A percentile compares a stretch with the other conserved stretches of the same genome.
Evolutionary conservation across 2,888 invertebrate species (phyloP).

Genomic region (Philaethria dido): DNA sequence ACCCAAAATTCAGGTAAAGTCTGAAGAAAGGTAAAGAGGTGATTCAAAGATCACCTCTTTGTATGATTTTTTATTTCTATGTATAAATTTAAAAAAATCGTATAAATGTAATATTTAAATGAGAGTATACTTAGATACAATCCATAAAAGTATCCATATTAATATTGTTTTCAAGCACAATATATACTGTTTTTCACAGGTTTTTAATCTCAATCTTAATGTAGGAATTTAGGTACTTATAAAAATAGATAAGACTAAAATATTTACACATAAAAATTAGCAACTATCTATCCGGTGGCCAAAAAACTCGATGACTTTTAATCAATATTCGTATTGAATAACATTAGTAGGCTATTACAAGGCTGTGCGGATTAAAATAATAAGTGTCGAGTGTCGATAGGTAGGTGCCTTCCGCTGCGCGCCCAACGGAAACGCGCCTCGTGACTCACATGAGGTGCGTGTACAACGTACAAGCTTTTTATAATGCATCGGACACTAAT

Average conservation of each 20-base stretch:
- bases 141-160: no score
- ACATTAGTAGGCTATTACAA: slow-evolving; percentile 44
- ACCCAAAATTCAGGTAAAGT: no score
- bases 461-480: slow-evolving; percentile 33
- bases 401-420: slow-evolving; percentile 67
- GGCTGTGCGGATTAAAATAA: slow-evolving; percentile 49
- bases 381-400: slow-evolving; percentile 45
- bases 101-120: no score
- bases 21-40: no score
- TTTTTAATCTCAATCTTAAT: background rate
- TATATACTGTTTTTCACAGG: no score
- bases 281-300: background rate
- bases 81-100: no score
- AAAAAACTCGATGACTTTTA: slow-evolving; percentile 29
- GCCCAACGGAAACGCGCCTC: slow-evolving; percentile 58
- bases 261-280: background rate
- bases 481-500: slow-evolving; percentile 12
- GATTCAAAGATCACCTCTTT: no score
- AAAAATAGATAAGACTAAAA: background rate
- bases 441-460: slow-evolving; percentile 62
- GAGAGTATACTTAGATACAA: no score
- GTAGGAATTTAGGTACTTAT: background rate
- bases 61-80: no score
- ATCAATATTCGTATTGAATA: slow-evolving; percentile 41
- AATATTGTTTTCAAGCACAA: no score